Evolutionary conservation across 1,140 invertebrate species (phyloP), one percentile per base, ranked within the genome.

Genomic region (Drosophila rufa): DNA sequence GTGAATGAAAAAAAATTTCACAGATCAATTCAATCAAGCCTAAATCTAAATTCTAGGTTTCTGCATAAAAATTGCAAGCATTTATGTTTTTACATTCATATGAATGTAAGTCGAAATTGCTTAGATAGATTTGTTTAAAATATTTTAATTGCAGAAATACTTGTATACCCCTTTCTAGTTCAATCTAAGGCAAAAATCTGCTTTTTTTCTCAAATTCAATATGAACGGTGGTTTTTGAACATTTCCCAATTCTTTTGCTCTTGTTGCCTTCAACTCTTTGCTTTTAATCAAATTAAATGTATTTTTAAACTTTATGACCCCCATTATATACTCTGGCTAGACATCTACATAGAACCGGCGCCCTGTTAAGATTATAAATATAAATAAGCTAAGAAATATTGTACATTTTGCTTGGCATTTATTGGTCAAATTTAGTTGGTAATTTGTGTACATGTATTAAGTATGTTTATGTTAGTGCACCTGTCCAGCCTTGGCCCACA

Each of bases 291-390:
- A 79, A 74, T 73, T 65, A 62, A 87, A 66, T 71, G 51, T 82
- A 80, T 86, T 86, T 87, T 76, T 79, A 87, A 76, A 76, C 68
- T 82, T 82, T 82, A 85, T 53, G 79, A 70, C 53, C 67, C 50
- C 48, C 66, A 66, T 56, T 40, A 46, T n/a, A 25, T 40, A 57
- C 42, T 25, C 27, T 42, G 38, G 22, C 46, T 48, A 64, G 62
- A 61, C 55, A 30, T 60, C 30, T 47, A 19, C 14, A 59, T 42
- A 48, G 42, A 43, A 38, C 68, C 27, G 70, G 48, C 42, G 42
- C 48, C 3, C 56, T 56, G 69, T 75, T 71, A 77, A 73, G 64
- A 73, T 80, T 89, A 89, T 80, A 75, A 71, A 87, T 68, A 80
- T 65, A 77, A 74, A 83, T 70, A 38, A 45, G 11, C 61, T 19